Percentiles rank a stretch among this genome's conserved stretches.
Conservation (phyloP, 2,797 vertebrate genomes). For the Euphonia xanthogaster region DNA sequence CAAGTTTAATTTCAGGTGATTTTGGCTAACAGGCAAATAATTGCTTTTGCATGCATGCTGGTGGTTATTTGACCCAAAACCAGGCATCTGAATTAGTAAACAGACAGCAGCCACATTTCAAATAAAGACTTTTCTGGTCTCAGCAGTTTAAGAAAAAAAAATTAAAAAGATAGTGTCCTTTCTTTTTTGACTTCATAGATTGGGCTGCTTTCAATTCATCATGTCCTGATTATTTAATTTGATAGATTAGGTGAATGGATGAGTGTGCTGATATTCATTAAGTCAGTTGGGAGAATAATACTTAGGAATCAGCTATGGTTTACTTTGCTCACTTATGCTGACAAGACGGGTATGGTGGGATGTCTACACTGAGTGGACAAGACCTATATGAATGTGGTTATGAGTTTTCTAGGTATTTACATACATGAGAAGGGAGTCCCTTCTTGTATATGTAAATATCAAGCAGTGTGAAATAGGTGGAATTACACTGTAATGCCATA, state of each 20-base stretch:
- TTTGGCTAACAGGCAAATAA: not conserved
- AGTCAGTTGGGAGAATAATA: not conserved
- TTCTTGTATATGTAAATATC: not conserved
- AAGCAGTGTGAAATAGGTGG: not conserved
- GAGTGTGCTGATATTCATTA: not conserved
- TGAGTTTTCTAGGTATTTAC: not conserved
- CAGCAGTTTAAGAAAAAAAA: not conserved
- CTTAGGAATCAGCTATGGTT: not conserved
- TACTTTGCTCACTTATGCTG: not conserved
- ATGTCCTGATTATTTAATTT: not conserved
- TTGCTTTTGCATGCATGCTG: not conserved
- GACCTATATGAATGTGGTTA: not conserved
- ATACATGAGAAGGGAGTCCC: not conserved
- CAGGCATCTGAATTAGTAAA: not conserved
- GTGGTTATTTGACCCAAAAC: not conserved
- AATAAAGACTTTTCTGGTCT: not conserved
- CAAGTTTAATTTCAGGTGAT: not conserved
- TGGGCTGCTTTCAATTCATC: not conserved
- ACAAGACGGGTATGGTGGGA: not conserved
- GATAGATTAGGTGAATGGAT: not conserved
- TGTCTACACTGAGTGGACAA: not conserved
- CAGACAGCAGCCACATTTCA: not conserved
- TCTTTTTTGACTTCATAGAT: not conserved
- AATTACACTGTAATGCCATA: not conserved
- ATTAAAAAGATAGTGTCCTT: not conserved